A percentile compares a stretch with the other conserved stretches of the same genome.
phyloP scores from a whole-genome alignment of 2,888 invertebrate genomes.

The Alentia gelatinosa region DNA sequence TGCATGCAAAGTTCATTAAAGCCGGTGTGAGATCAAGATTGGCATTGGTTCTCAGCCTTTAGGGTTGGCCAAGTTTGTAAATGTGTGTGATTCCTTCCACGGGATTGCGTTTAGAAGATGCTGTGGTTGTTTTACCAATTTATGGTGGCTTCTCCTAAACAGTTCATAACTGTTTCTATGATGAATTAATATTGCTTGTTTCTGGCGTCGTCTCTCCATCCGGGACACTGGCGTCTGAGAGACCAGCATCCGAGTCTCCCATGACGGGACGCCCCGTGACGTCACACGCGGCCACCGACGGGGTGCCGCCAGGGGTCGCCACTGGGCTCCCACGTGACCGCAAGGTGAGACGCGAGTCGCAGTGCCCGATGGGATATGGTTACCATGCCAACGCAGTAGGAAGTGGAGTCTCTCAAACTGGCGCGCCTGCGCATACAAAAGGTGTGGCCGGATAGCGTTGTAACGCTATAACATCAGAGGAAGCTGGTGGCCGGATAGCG shows the following conservation, averaged over 20 bases:
- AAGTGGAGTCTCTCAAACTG: conserved; percentile 11
- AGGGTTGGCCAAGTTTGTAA: background rate
- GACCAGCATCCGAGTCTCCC: too few relatives aligned
- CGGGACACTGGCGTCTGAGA: too few relatives aligned
- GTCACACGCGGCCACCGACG: background rate
- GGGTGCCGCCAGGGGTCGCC: background rate
- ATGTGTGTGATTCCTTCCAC: background rate
- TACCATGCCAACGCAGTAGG: conserved; percentile 44
- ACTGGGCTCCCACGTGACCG: background rate
- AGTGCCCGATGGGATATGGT: conserved; percentile 5
- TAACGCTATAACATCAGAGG: background rate
- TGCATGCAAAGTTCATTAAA: too few relatives aligned
- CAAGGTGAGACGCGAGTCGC: background rate
- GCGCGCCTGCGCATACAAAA: background rate
- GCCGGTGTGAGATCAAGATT: too few relatives aligned
- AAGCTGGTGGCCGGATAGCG: background rate
- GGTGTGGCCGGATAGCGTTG: background rate
- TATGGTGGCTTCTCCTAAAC: too few relatives aligned
- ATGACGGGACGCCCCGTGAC: background rate
- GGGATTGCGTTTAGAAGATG: too few relatives aligned
- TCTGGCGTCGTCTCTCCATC: too few relatives aligned
- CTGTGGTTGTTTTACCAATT: too few relatives aligned
- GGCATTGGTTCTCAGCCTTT: background rate
- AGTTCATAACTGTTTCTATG: too few relatives aligned
- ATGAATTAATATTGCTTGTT: too few relatives aligned